These are phyloP conservation scores for Noctua comes DNA, from an alignment of 2,888 invertebrate genomes.

Conservation along the genomic window DNA sequence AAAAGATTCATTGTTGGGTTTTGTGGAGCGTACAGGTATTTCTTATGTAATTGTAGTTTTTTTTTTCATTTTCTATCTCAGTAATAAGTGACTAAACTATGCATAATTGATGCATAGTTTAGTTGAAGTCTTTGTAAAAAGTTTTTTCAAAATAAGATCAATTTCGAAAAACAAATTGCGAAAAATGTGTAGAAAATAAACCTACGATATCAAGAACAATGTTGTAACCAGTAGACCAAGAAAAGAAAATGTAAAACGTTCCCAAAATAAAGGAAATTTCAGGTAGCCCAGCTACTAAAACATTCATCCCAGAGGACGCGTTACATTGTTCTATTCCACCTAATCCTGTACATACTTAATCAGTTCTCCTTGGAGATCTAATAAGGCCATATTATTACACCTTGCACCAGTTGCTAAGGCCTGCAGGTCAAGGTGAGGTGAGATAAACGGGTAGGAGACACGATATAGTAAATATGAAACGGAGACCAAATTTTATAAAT, in stretches of 20 bases:
- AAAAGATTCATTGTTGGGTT: slow-evolving; percentile 29
- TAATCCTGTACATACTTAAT: slow-evolving; percentile 38
- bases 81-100: background rate
- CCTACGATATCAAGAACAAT: background rate
- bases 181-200: background rate
- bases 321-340: slow-evolving; percentile 28
- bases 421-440: slow-evolving; percentile 25
- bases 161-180: too few species aligned
- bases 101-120: too few species aligned
- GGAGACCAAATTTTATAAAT: background rate
- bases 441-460: background rate
- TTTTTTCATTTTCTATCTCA: background rate
- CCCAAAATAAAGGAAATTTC: slow-evolving; percentile 14
- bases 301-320: slow-evolving; percentile 15
- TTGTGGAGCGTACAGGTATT: slow-evolving; percentile 4
- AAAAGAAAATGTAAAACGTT: too few species aligned
- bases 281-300: slow-evolving; percentile 23
- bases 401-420: background rate
- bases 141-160: background rate
- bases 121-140: background rate
- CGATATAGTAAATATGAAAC: background rate
- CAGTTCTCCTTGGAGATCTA: slow-evolving; percentile 16
- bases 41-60: slow-evolving; percentile 24
- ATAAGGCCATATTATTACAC: slow-evolving; percentile 20
- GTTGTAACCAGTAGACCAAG: background rate